Percentiles rank a stretch among this genome's conserved stretches.
phyloP scores from a whole-genome alignment of 2,888 invertebrate species.

The Eristalis intricaria region DNA sequence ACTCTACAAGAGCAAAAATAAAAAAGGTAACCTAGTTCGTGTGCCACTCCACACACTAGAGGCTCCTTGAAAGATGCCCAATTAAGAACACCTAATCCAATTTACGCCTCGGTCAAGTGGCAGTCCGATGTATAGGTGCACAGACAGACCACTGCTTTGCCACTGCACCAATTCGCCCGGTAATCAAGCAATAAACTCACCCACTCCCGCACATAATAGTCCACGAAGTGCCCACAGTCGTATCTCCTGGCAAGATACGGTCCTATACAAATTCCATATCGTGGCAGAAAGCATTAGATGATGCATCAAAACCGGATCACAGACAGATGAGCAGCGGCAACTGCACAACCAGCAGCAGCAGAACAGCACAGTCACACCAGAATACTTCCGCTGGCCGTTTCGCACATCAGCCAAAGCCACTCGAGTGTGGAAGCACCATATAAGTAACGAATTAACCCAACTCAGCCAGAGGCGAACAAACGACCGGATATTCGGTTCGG shows the following conservation, averaged over 20 bases:
- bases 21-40: background rate
- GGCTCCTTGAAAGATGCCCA: constrained; percentile 5
- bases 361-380: background rate
- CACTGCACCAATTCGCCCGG: constrained; percentile 4
- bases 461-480: constrained; percentile 42
- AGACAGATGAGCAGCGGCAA: constrained; percentile 31
- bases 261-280: constrained; percentile 29
- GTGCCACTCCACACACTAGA: background rate
- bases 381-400: constrained; percentile 46
- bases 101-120: constrained; percentile 26
- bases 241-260: constrained; percentile 33
- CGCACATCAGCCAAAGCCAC: constrained; percentile 56
- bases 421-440: constrained; percentile 64
- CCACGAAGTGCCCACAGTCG: background rate
- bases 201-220: constrained; percentile 1
- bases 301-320: constrained; percentile 24
- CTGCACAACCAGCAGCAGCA: background rate
- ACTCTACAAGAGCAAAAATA: background rate
- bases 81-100: constrained; percentile 34
- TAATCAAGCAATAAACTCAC: constrained; percentile 39
- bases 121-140: background rate
- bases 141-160: background rate
- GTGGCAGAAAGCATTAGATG: constrained; percentile 3
- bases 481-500: constrained; percentile 55
- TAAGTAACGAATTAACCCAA: constrained; percentile 67